phyloP scores from a whole-genome alignment of 2,888 invertebrate genomes.

The Standfussiana lucernea region DNA sequence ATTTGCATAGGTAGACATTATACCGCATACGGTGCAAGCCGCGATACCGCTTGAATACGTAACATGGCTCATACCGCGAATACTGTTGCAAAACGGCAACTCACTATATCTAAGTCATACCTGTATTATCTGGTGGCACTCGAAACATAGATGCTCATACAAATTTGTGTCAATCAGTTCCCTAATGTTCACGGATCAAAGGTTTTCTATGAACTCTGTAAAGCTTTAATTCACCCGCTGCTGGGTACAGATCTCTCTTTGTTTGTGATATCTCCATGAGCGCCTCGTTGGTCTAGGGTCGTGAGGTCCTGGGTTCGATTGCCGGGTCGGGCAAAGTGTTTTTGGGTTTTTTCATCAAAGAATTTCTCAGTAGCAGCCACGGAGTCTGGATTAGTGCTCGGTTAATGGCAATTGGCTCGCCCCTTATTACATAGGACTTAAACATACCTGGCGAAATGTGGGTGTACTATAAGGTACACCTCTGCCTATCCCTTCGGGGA shows the following conservation, averaged over 20 bases:
- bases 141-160: constrained; percentile 22
- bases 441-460: too few relatives aligned
- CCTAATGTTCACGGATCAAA: constrained; percentile 10
- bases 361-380: too few relatives aligned
- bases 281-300: too few relatives aligned
- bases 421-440: too few relatives aligned
- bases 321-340: too few relatives aligned
- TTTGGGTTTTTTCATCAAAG: too few relatives aligned
- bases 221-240: not conserved
- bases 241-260: not conserved
- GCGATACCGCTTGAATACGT: constrained; percentile 83
- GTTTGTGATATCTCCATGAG: not conserved
- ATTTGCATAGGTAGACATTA: constrained; percentile 84
- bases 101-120: constrained; percentile 33
- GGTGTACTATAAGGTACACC: too few relatives aligned
- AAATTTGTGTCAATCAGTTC: constrained; percentile 51
- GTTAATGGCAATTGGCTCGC: too few relatives aligned
- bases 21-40: constrained; percentile 69
- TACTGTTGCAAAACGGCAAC: constrained; percentile 40
- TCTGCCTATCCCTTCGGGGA: too few relatives aligned
- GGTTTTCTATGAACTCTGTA: not conserved
- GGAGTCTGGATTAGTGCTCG: too few relatives aligned
- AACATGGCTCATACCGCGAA: constrained; percentile 72
- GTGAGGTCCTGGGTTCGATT: too few relatives aligned
- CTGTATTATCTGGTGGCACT: constrained; percentile 8